phyloP scores from a whole-genome alignment of 2,113 vertebrate genomes.

The Eretmochelys imbricata region DNA sequence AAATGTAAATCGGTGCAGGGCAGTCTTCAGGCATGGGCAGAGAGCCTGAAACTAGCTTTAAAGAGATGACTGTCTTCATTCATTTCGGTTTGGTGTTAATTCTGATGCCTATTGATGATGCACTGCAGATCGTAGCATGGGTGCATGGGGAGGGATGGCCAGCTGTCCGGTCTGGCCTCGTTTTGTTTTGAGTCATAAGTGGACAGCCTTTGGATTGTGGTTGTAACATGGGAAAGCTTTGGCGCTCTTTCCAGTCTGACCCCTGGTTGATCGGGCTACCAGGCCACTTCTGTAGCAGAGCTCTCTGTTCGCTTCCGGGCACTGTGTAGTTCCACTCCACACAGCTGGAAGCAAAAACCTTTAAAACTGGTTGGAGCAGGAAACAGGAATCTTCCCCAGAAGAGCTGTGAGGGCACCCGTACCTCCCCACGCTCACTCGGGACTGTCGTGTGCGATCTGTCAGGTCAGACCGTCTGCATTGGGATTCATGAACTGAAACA shows the following conservation, averaged over 20 bases:
- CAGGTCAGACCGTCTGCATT: not conserved
- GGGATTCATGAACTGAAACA: not conserved
- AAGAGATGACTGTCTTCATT: not conserved
- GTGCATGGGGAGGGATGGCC: not conserved
- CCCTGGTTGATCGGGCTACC: not conserved
- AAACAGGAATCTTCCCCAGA: not conserved
- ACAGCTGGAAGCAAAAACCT: not conserved
- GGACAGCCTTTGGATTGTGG: not conserved
- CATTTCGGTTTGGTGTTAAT: not conserved
- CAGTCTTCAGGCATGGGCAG: not conserved
- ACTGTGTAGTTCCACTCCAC: not conserved
- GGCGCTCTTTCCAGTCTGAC: not conserved
- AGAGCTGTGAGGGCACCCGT: too few species aligned
- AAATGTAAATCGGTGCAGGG: not conserved
- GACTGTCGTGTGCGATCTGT: not conserved
- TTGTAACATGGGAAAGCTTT: not conserved
- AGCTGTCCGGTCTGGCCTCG: not conserved
- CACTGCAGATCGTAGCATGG: not conserved
- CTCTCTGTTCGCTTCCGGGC: not conserved
- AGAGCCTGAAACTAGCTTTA: not conserved
- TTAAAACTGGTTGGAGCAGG: not conserved
- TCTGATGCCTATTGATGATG: not conserved
- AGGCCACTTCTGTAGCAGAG: not conserved
- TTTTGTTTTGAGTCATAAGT: not conserved
- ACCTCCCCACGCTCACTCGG: not conserved